Conservation (phyloP, 2,113 vertebrate species). For the Tursiops truncatus region DNA sequence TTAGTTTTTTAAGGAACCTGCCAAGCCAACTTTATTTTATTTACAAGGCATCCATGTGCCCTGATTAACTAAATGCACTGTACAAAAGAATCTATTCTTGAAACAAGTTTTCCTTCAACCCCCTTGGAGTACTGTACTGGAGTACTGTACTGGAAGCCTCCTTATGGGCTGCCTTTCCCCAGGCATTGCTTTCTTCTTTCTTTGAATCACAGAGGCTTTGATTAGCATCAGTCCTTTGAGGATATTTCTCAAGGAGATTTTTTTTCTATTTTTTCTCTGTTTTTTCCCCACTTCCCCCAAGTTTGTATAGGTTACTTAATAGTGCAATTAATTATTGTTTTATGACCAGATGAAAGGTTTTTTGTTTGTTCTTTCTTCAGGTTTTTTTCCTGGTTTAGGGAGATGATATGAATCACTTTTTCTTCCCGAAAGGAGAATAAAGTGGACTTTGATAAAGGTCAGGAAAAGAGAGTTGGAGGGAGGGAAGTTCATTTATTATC, state of each 20-base stretch:
- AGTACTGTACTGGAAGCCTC: not conserved
- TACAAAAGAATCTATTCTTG: not conserved
- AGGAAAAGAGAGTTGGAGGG: conserved; percentile 38
- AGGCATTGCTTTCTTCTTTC: not conserved
- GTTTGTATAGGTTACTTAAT: conserved; percentile 61
- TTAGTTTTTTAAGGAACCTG: too few relatives aligned
- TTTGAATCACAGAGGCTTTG: conserved; percentile 18
- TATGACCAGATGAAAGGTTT: conserved; percentile 36
- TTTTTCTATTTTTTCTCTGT: not conserved
- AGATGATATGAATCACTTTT: conserved; percentile 48
- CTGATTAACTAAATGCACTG: not conserved
- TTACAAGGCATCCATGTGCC: not conserved
- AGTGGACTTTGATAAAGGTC: conserved; percentile 71
- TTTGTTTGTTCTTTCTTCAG: conserved; percentile 57
- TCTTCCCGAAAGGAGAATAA: conserved; percentile 23
- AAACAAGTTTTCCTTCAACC: not conserved
- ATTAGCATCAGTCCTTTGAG: conserved; percentile 40
- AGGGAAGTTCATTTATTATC: conserved; percentile 44
- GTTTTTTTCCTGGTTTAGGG: conserved; percentile 18
- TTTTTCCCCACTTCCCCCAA: not conserved
- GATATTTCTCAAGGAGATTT: conserved; percentile 42
- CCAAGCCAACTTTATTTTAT: not conserved
- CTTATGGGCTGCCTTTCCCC: not conserved
- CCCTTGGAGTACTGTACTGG: not conserved
- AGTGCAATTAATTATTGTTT: conserved; percentile 67